phyloP scores from a whole-genome alignment of 2,888 invertebrate species.

The Phymatocera aterrima region DNA sequence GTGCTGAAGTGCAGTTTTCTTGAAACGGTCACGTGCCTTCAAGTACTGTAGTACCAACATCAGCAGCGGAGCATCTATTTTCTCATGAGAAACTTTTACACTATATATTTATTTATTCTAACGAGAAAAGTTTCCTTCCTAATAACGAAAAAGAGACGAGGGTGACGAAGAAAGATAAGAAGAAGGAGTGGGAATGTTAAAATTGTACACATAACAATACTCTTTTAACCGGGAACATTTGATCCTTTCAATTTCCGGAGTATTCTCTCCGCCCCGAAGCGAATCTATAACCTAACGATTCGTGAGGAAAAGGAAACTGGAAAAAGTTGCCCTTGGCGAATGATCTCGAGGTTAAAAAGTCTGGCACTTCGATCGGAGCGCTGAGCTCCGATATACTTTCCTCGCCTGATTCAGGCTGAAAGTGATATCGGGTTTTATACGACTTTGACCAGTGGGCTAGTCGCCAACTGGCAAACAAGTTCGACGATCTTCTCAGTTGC shows the following conservation, averaged over 20 bases:
- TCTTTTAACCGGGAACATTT: no score
- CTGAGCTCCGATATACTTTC: neutral
- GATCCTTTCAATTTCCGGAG: no score
- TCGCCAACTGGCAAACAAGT: constrained; percentile 39
- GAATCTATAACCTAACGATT: no score
- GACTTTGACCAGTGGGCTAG: constrained; percentile 34
- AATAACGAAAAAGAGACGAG: neutral
- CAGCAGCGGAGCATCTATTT: neutral
- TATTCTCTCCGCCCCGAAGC: no score
- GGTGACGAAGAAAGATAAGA: no score
- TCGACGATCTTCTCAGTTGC: constrained; percentile 4
- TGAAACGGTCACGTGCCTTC: neutral
- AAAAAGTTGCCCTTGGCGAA: neutral
- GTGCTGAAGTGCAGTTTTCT: neutral
- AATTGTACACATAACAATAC: no score
- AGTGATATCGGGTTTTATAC: constrained; percentile 20
- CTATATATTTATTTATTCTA: neutral
- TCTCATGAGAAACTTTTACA: no score
- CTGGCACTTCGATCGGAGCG: neutral
- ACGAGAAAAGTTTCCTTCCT: neutral
- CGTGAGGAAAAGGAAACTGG: no score
- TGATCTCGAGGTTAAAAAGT: no score
- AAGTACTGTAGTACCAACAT: neutral
- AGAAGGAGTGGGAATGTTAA: no score
- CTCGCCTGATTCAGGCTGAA: neutral